Evolutionary conservation across 2,797 vertebrate genomes (phyloP).

Genomic region (Oreochromis mossambicus): DNA sequence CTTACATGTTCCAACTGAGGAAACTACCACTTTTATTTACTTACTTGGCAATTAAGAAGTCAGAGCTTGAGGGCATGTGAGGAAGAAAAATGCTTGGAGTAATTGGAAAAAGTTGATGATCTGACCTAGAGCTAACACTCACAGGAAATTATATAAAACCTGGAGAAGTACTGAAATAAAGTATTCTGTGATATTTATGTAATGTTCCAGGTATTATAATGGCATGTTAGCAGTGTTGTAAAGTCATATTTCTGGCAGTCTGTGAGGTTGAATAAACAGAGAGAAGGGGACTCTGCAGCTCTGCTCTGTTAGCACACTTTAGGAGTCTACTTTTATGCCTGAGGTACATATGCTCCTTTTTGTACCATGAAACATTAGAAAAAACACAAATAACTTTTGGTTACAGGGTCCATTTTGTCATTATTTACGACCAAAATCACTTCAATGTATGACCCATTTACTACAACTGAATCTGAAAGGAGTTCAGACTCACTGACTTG

Average conservation of each 20-base stretch:
- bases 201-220: not conserved
- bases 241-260: not conserved
- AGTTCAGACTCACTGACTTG: not conserved
- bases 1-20: not conserved
- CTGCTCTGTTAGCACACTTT: not conserved
- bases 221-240: not conserved
- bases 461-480: not conserved
- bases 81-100: not conserved
- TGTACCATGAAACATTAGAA: not conserved
- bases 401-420: not conserved
- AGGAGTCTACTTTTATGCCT: not conserved
- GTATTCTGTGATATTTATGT: not conserved
- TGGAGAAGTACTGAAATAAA: not conserved
- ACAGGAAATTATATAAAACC: not conserved
- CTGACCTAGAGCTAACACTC: not conserved
- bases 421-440: not conserved
- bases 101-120: not conserved
- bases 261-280: not conserved
- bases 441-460: not conserved
- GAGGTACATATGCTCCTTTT: not conserved
- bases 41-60: not conserved
- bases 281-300: not conserved
- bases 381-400: not conserved
- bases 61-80: not conserved
- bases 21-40: constrained; percentile 18